A percentile compares a stretch with the other conserved stretches of the same genome.
Conservation (phyloP, 2,888 invertebrate species). For the Abrostola triplasia region DNA sequence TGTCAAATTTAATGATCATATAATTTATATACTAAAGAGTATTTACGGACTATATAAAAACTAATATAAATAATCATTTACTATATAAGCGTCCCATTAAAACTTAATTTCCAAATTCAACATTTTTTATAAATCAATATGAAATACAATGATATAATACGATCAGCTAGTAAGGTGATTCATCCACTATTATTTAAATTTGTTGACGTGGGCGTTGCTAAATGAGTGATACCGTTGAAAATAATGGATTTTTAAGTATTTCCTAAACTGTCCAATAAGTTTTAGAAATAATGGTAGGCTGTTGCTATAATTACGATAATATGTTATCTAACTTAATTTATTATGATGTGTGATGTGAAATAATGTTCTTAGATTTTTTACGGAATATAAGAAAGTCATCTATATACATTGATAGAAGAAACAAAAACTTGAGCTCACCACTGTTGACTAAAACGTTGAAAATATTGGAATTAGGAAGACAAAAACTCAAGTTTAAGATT, state of each 20-base stretch:
- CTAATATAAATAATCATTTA: not conserved
- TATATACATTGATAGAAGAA: too few species aligned
- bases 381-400: not conserved
- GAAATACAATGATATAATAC: conserved; percentile 25
- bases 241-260: conserved; percentile 12
- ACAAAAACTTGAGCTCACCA: too few species aligned
- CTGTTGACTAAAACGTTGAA: too few species aligned
- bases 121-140: not conserved
- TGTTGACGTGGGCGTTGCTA: conserved; percentile 3
- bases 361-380: too few species aligned
- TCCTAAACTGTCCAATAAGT: conserved; percentile 22
- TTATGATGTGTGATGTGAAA: not conserved
- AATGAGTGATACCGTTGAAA: conserved; percentile 13
- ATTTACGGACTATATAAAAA: not conserved
- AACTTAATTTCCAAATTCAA: not conserved
- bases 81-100: not conserved
- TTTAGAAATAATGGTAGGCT: conserved; percentile 15
- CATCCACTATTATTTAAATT: conserved; percentile 11
- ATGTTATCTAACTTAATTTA: not conserved
- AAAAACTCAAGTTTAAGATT: not conserved
- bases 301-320: not conserved
- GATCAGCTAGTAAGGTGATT: conserved; percentile 23
- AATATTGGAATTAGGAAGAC: too few species aligned
- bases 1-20: not conserved
- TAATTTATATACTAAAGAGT: not conserved